Evolutionary conservation across 2,797 vertebrate species (phyloP).

Genomic region (Coregonus suidteri): DNA sequence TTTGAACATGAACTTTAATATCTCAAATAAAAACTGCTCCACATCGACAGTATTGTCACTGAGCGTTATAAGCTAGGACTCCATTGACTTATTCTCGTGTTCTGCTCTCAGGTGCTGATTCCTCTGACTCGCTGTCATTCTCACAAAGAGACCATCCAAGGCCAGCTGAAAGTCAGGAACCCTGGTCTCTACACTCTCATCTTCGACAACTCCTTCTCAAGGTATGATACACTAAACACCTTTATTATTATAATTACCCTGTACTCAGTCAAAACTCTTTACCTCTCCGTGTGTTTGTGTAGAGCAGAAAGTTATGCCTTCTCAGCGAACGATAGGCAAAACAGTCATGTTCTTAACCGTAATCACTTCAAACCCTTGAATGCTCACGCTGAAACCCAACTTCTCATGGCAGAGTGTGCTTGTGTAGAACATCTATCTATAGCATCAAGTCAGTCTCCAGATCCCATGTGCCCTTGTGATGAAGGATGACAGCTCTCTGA

Average conservation of each 20-base stretch:
- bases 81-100: neutral
- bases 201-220: slow-evolving; percentile 97
- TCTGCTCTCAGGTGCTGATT: slow-evolving; percentile 86
- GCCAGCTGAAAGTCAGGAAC: slow-evolving; percentile 87
- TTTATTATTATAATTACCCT: neutral
- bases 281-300: neutral
- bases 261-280: neutral
- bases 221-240: slow-evolving; percentile 68
- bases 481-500: slow-evolving; percentile 1
- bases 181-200: slow-evolving; percentile 88
- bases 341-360: neutral
- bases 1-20: neutral
- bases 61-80: neutral
- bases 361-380: neutral
- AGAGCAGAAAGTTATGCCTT: neutral
- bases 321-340: neutral
- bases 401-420: neutral
- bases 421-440: neutral
- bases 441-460: neutral
- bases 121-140: slow-evolving; percentile 91
- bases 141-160: slow-evolving; percentile 90
- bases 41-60: neutral
- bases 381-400: neutral
- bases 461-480: neutral
- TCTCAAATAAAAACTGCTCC: slow-evolving; percentile 73